Evolutionary conservation across 2,113 vertebrate genomes (phyloP).

Genomic region (Laticauda laticaudata): DNA sequence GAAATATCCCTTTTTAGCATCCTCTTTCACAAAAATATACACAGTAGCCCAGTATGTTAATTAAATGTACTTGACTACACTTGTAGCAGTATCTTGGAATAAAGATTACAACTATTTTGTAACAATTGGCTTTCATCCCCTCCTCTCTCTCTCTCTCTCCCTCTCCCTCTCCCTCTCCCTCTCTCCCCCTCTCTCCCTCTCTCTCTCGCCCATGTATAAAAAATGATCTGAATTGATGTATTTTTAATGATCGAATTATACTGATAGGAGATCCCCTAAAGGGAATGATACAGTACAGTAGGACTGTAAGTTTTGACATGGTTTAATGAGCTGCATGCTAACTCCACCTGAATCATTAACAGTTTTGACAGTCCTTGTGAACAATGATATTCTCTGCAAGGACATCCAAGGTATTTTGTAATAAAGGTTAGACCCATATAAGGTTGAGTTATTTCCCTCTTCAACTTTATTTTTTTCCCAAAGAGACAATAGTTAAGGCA

Average conservation of each 20-base stretch:
- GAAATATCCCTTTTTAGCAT: not conserved
- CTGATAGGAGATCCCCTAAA: constrained; percentile 65
- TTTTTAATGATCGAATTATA: constrained; percentile 69
- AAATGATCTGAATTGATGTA: constrained; percentile 73
- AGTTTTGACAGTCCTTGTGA: constrained; percentile 68
- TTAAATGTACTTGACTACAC: constrained; percentile 51
- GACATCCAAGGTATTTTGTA: constrained; percentile 48
- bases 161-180: too few relatives aligned
- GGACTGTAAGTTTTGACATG: constrained; percentile 67
- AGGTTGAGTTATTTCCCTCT: constrained; percentile 46
- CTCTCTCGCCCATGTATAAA: constrained; percentile 62
- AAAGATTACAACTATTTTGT: constrained; percentile 57
- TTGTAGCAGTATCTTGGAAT: constrained; percentile 48
- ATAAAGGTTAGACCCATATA: constrained; percentile 44
- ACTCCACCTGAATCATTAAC: constrained; percentile 71
- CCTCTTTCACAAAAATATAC: constrained; percentile 32
- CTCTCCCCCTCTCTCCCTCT: not conserved
- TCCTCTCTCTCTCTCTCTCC: too few relatives aligned
- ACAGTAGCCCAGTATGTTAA: constrained; percentile 45
- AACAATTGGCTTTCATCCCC: constrained; percentile 27
- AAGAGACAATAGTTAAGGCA: not conserved
- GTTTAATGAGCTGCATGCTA: constrained; percentile 70
- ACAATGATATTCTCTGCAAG: constrained; percentile 56
- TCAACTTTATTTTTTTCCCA: not conserved
- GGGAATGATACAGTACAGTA: constrained; percentile 55